Evolutionary conservation across 2,888 invertebrate species (phyloP).

Genomic region (Biston stratarius): DNA sequence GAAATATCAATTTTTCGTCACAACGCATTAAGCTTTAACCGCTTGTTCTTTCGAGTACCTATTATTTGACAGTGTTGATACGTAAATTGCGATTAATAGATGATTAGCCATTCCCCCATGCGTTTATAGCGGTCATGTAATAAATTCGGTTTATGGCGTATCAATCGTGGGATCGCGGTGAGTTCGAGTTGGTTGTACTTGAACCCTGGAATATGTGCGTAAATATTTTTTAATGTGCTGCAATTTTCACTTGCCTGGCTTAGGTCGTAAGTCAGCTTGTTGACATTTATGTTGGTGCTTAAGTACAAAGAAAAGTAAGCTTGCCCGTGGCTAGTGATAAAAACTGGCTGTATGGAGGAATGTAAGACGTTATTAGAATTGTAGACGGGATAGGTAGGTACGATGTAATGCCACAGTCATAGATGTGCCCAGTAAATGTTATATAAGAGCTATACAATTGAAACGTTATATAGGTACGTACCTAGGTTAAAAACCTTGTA

Average conservation of each 20-base stretch:
- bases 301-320: conserved; percentile 40
- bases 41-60: conserved; percentile 77
- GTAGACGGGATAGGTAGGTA: neutral
- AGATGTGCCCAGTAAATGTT: too few species aligned
- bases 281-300: conserved; percentile 53
- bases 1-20: conserved; percentile 45
- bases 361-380: conserved; percentile 3
- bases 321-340: conserved; percentile 18
- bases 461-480: too few species aligned
- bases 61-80: conserved; percentile 81
- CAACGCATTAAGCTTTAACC: conserved; percentile 73
- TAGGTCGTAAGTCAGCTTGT: conserved; percentile 40
- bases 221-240: conserved; percentile 39
- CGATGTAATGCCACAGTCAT: too few species aligned
- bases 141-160: conserved; percentile 81
- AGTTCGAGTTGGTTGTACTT: conserved; percentile 42
- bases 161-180: conserved; percentile 67
- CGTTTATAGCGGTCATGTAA: conserved; percentile 76
- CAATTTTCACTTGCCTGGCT: conserved; percentile 45
- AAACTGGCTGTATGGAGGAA: conserved; percentile 7
- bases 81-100: conserved; percentile 82
- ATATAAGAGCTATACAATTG: too few species aligned
- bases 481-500: too few species aligned
- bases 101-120: conserved; percentile 75
- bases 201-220: conserved; percentile 32